Evolutionary conservation across 2,888 invertebrate species (phyloP), one percentile per base, ranked within the genome.

Genomic region (Oligia strigilis): DNA sequence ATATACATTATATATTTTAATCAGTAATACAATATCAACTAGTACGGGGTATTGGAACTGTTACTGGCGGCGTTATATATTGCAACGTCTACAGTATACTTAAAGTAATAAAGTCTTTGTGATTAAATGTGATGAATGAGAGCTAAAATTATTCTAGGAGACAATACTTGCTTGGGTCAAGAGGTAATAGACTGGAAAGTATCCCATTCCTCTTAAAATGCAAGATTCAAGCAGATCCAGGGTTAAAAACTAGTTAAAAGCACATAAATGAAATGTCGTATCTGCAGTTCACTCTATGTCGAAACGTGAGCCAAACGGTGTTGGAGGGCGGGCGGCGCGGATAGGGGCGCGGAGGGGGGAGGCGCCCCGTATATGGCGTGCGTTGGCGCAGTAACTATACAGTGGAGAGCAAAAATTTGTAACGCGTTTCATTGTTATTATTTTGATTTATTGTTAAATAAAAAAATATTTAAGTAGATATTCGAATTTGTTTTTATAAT

Each of bases 261-360:
- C 23, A 58, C 58, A 4, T 60, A n/a, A n/a, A 60, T 60, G n/a
- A 58, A 64, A 23, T 69, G 55, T 84, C 82, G 4, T 69, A 40
- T 91, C 88, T 91, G 29, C 46, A 29, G 36, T 17, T 52, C 91
- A 85, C n/a, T 95, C 94, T 94, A 85, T 94, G 93, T 75, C 89
- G 96, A 95, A 96, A 96, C 92, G 94, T 95, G 95, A 95, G 95
- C 95, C 95, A 95, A 93, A 92, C 91, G 82, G 87, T 83, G 87
- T 84, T 80, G 90, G 91, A 93, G 91, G 94, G 94, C 94, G 95
- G 93, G 93, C 92, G 93, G 93, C 87, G 92, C 80, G 89, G 89
- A 83, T 88, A 86, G 92, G 92, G 92, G 93, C 85, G 92, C 82
- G 90, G 89, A 87, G 90, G 88, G 91, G 93, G 89, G 89, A 88